Percentiles rank a stretch among this genome's conserved stretches.
phyloP scores from a whole-genome alignment of 2,797 vertebrate species.

The Neosilurus mollespiculum region DNA sequence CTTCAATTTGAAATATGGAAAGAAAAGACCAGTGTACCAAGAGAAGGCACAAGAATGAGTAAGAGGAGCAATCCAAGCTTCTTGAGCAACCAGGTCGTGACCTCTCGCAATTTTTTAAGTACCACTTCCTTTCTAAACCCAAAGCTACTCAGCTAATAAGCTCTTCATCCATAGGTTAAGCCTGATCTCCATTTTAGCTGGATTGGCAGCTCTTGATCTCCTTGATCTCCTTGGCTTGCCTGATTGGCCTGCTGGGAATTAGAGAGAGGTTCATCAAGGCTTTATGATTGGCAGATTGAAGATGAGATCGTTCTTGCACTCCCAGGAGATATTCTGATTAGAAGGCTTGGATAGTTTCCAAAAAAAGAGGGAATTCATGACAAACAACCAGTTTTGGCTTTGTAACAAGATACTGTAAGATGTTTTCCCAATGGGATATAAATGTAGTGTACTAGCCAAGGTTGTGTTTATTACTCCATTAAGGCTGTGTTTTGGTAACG shows the following conservation, averaged over 20 bases:
- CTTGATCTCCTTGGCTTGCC: slow-evolving; percentile 29
- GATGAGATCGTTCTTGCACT: background rate
- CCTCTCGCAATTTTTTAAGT: background rate
- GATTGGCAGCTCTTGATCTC: slow-evolving; percentile 47
- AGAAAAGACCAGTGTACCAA: background rate
- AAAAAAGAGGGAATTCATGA: background rate
- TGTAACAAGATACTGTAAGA: background rate
- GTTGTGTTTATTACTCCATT: slow-evolving; percentile 9
- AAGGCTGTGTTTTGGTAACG: slow-evolving; percentile 26
- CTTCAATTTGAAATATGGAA: slow-evolving; percentile 28
- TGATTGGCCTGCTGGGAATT: slow-evolving; percentile 45
- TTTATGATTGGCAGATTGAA: slow-evolving; percentile 35
- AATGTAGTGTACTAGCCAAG: background rate
- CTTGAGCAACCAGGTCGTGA: background rate
- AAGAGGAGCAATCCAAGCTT: background rate
- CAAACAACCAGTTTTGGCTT: background rate
- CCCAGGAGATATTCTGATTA: slow-evolving; percentile 20
- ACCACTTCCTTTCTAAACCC: background rate
- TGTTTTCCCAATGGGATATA: background rate
- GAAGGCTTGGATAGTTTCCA: background rate
- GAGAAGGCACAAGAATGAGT: background rate
- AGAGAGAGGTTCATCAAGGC: slow-evolving; percentile 24
- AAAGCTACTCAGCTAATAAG: slow-evolving; percentile 26
- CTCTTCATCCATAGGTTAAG: slow-evolving; percentile 31
- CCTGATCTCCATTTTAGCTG: slow-evolving; percentile 32